Percentiles rank a stretch among this genome's conserved stretches.
Evolutionary conservation across 2,797 vertebrate genomes (phyloP).

Genomic region (Taenioides sp.): DNA sequence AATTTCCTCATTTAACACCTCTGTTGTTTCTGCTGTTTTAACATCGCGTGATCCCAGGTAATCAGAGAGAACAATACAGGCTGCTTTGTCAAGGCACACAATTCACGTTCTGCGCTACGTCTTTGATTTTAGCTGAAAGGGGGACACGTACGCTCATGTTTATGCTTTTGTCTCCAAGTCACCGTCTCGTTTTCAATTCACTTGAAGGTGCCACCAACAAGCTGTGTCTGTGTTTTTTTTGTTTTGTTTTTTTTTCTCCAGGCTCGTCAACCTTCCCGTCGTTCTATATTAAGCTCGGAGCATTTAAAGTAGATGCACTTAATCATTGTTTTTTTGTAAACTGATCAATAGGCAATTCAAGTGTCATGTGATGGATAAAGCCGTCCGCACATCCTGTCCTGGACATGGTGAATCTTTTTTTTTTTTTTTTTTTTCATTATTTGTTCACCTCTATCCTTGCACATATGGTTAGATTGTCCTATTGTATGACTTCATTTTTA

Average conservation of each 20-base stretch:
- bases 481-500: background rate
- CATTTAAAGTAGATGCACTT: conserved; percentile 25
- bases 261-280: conserved; percentile 8
- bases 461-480: background rate
- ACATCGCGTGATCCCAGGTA: conserved; percentile 51
- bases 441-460: background rate
- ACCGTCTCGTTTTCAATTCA: conserved; percentile 52
- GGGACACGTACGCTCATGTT: conserved; percentile 58
- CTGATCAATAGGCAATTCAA: conserved; percentile 50
- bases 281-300: background rate
- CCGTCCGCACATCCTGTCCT: conserved; percentile 14
- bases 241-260: background rate
- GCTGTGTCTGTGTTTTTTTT: conserved; percentile 6
- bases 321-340: conserved; percentile 19
- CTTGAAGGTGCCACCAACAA: conserved; percentile 47
- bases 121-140: conserved; percentile 68
- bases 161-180: conserved; percentile 57
- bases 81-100: conserved; percentile 67
- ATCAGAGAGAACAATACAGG: conserved; percentile 63
- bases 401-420: conserved; percentile 26
- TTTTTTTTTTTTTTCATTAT: background rate
- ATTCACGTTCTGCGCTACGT: conserved; percentile 55
- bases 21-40: conserved; percentile 45
- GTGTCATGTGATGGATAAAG: conserved; percentile 36
- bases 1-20: conserved; percentile 45